A percentile compares a stretch with the other conserved stretches of the same genome.
phyloP scores from a whole-genome alignment of 1,140 invertebrate species.

The Daktulosphaira vitifoliae region DNA sequence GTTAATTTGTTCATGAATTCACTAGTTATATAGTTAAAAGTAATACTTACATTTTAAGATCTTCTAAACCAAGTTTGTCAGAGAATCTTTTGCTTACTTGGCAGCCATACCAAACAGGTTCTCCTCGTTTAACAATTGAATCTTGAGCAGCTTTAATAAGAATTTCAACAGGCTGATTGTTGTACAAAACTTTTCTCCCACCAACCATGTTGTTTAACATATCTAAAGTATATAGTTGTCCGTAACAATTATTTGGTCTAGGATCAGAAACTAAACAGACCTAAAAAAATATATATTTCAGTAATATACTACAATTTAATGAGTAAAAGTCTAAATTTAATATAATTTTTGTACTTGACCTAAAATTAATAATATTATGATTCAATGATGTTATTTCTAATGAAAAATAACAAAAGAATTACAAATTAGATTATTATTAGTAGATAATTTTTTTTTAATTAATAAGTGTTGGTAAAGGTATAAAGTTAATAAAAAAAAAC shows the following conservation, averaged over 20 bases:
- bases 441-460: too few relatives aligned
- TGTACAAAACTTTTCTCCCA: constrained; percentile 66
- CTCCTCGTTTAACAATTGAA: constrained; percentile 64
- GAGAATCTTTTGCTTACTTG: constrained; percentile 74
- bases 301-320: too few relatives aligned
- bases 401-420: too few relatives aligned
- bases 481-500: too few relatives aligned
- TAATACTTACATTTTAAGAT: constrained; percentile 59
- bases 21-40: neutral
- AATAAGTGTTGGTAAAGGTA: too few relatives aligned
- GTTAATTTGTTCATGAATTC: neutral
- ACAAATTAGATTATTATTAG: too few relatives aligned
- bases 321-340: neutral
- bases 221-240: constrained; percentile 73
- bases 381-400: too few relatives aligned
- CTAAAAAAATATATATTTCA: constrained; percentile 41
- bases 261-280: constrained; percentile 80
- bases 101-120: constrained; percentile 90
- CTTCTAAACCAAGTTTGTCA: constrained; percentile 70
- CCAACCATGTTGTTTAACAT: constrained; percentile 77
- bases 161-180: constrained; percentile 74
- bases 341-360: neutral
- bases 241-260: constrained; percentile 63
- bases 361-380: neutral
- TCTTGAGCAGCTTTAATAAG: constrained; percentile 64